Percentiles rank a stretch among this genome's conserved stretches.
These are phyloP conservation scores for Euura lappo DNA, from an alignment of 1,140 invertebrate genomes.

Conservation along the genomic window DNA sequence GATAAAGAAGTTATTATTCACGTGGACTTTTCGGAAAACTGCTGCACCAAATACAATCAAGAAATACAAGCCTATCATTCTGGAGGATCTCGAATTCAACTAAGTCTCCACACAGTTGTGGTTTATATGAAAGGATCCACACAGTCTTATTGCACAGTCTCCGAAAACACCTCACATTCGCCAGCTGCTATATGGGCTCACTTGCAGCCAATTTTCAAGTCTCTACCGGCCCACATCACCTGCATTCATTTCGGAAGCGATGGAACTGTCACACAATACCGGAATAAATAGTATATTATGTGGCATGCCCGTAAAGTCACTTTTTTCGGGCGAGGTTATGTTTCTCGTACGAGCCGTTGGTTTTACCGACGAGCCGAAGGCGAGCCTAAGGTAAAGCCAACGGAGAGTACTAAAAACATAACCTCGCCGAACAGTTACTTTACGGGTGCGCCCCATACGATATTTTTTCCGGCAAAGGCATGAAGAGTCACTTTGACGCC, in stretches of 20 bases:
- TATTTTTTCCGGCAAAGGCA: no score
- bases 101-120: constrained; percentile 22
- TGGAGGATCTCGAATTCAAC: constrained; percentile 39
- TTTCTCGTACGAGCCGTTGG: no score
- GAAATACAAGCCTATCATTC: constrained; percentile 49
- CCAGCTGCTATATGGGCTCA: constrained; percentile 7
- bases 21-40: constrained; percentile 42
- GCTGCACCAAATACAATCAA: constrained; percentile 38
- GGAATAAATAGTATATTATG: not conserved
- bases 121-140: constrained; percentile 33
- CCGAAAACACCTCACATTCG: constrained; percentile 31
- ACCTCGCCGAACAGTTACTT: no score
- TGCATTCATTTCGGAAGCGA: constrained; percentile 29
- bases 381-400: no score
- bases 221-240: not conserved
- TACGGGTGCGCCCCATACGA: no score
- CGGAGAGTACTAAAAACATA: no score
- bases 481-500: no score
- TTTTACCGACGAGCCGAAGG: no score
- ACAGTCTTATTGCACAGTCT: constrained; percentile 34
- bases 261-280: constrained; percentile 32
- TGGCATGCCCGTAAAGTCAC: no score
- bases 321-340: no score
- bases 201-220: not conserved
- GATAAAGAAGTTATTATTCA: constrained; percentile 33